Evolutionary conservation across 2,888 invertebrate genomes (phyloP).

Genomic region (Lasius fuliginosus): DNA sequence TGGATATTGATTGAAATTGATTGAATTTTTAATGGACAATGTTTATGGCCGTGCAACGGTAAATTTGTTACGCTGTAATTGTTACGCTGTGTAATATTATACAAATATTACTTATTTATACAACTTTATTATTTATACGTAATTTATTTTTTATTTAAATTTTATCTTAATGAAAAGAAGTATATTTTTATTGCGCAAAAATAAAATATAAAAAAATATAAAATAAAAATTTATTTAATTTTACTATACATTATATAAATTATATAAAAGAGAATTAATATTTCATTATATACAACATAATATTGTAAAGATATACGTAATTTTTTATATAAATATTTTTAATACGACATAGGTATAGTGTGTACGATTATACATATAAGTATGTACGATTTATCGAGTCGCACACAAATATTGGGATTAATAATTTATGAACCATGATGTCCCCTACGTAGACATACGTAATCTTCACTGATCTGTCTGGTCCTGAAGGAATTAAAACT

Average conservation of each 20-base stretch:
- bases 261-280: not conserved
- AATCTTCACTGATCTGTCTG: constrained; percentile 19
- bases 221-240: not conserved
- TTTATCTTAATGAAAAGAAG: not conserved
- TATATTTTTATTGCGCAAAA: not conserved
- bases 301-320: not conserved
- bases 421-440: not conserved
- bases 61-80: not conserved
- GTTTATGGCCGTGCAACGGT: not conserved
- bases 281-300: not conserved
- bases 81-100: not conserved
- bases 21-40: not conserved
- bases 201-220: not conserved
- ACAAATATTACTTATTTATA: not conserved
- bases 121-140: not conserved
- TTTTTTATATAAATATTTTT: constrained; percentile 8
- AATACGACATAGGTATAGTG: not conserved
- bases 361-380: not conserved
- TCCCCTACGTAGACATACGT: not conserved
- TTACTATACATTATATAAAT: not conserved
- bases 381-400: not conserved
- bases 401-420: constrained; percentile 9
- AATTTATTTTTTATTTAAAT: not conserved
- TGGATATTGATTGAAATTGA: not conserved
- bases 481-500: constrained; percentile 40